A percentile compares a stretch with the other conserved stretches of the same genome.
These are phyloP conservation scores for Globicephala melas DNA, from an alignment of 2,113 vertebrate species.

Conservation along the genomic window DNA sequence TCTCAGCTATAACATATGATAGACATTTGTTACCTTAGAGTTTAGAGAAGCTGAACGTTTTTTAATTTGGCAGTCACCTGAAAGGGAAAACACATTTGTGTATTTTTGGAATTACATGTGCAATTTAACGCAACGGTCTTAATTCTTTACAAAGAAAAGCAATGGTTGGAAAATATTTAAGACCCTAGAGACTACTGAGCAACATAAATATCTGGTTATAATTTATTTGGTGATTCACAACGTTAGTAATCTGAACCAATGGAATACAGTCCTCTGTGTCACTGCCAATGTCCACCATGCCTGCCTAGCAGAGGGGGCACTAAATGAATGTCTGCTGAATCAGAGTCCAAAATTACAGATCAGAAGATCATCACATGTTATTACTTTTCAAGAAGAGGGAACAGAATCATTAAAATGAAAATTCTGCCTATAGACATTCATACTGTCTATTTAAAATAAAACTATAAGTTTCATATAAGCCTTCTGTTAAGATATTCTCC, in stretches of 20 bases:
- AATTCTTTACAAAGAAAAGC: background rate
- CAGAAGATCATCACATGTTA: background rate
- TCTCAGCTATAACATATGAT: background rate
- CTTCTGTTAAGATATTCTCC: background rate
- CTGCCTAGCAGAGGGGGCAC: too few species aligned
- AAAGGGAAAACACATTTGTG: constrained; percentile 61
- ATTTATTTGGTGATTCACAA: background rate
- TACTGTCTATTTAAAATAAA: background rate
- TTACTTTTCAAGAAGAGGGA: background rate
- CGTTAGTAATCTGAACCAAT: background rate
- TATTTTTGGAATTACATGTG: background rate
- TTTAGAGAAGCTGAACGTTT: constrained; percentile 84
- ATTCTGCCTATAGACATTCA: background rate
- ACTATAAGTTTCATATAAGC: background rate
- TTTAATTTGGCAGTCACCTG: constrained; percentile 90
- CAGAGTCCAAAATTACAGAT: background rate
- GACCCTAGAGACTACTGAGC: background rate
- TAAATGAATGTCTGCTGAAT: background rate
- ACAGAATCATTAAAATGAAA: background rate
- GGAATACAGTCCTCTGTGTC: background rate
- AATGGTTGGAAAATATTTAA: background rate
- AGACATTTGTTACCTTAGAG: constrained; percentile 80
- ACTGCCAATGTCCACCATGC: background rate
- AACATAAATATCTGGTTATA: background rate
- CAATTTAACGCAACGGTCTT: background rate